These are phyloP conservation scores for Pinna nobilis DNA, from an alignment of 1,140 invertebrate genomes.

Conservation along the genomic window DNA sequence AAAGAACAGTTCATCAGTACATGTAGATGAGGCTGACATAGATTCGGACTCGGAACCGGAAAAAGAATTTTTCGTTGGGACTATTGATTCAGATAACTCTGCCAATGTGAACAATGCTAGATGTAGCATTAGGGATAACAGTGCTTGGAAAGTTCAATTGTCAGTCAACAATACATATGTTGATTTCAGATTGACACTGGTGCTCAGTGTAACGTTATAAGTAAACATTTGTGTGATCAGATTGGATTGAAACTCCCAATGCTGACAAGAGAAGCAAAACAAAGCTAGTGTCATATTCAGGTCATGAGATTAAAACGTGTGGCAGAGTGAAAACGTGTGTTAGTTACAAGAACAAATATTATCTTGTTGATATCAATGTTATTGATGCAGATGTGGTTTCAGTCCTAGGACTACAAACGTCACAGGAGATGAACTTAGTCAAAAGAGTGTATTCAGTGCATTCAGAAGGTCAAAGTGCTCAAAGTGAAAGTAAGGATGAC, in stretches of 20 bases:
- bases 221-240: not conserved
- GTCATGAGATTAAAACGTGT: slow-evolving; percentile 21
- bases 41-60: too few relatives aligned
- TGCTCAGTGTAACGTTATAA: slow-evolving; percentile 19
- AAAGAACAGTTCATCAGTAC: too few relatives aligned
- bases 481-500: too few relatives aligned
- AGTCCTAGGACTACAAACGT: slow-evolving; percentile 3
- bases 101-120: too few relatives aligned
- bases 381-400: slow-evolving; percentile 5
- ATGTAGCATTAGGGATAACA: too few relatives aligned
- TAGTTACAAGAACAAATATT: slow-evolving; percentile 9
- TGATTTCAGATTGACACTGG: slow-evolving; percentile 23
- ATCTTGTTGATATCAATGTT: not conserved
- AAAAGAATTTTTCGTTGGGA: too few relatives aligned
- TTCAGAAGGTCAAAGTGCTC: slow-evolving; percentile 8
- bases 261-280: slow-evolving; percentile 1
- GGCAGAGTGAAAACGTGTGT: not conserved
- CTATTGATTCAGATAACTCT: too few relatives aligned
- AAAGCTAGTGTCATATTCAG: slow-evolving; percentile 20
- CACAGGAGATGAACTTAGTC: slow-evolving; percentile 5
- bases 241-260: not conserved
- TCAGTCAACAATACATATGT: slow-evolving; percentile 6
- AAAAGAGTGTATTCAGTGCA: slow-evolving; percentile 19
- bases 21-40: too few relatives aligned
- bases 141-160: not conserved